Evolutionary conservation across 2,888 invertebrate species (phyloP), one percentile per base, ranked within the genome.

Genomic region (Sepioteuthis lessoniana): DNA sequence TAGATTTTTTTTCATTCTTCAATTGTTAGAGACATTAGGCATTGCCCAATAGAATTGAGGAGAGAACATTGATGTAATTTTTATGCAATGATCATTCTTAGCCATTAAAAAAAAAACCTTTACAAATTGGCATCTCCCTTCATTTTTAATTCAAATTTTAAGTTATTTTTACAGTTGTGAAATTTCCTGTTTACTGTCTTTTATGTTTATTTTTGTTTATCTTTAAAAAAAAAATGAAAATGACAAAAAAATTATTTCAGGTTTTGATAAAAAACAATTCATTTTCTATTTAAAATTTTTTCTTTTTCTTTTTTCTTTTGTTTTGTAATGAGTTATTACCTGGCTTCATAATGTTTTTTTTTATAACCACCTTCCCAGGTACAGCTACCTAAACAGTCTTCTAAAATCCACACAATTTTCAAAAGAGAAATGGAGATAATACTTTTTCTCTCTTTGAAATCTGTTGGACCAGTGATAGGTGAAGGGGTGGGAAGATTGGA

Each of bases 71-170:
- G 16, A 76, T 76, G 76, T 76, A 16, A 76, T 76, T 76, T 76
- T 76, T 76, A 76, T 76, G n/a, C n/a, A 76, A 76, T 76, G 76
- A 76, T 76, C n/a, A n/a, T 10, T 55, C 31, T 76, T 76, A 76
- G 76, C 8, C 35, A 76, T 76, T 76, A n/a, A n/a, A n/a, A 16
- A 25, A 55, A 55, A 19, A n/a, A n/a, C 76, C n/a, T 16, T n/a
- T 13, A n/a, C 76, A 76, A 76, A 76, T 76, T 76, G n/a, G 55
- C 55, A 55, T 76, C 76, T 91, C 35, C 94, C 94, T 38, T 94
- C 90, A 90, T 94, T 90, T 94, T 94, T 91, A 90, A 91, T 94
- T 94, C 91, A 94, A 50, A 90, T 94, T n/a, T 91, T 60, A 90
- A 60, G 90, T 55, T 93, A 25, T 47, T 55, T 46, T 4, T 92